phyloP scores from a whole-genome alignment of 1,140 invertebrate species.

The Heterodera carotae region DNA sequence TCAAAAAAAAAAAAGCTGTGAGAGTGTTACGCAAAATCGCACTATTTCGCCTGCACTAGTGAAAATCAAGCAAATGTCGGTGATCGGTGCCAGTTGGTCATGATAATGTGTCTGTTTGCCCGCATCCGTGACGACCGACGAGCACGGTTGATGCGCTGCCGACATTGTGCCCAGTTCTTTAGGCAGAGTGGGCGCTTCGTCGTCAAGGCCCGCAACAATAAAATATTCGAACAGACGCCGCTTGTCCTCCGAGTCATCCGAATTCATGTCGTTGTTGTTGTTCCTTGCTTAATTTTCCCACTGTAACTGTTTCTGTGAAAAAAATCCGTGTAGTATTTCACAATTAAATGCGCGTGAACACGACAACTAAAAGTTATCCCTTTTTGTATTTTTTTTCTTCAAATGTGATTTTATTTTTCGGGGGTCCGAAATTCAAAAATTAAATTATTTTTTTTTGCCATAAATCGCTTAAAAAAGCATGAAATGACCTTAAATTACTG shows the following conservation, averaged over 20 bases:
- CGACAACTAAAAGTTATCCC: too few species aligned
- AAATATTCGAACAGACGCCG: constrained; percentile 78
- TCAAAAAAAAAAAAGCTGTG: neutral
- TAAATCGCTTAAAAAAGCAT: too few species aligned
- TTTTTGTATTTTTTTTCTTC: too few species aligned
- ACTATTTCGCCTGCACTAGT: constrained; percentile 79
- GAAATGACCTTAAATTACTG: too few species aligned
- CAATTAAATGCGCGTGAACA: too few species aligned
- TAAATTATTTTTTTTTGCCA: too few species aligned
- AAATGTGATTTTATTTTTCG: too few species aligned
- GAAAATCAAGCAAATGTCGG: constrained; percentile 88
- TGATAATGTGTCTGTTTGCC: neutral
- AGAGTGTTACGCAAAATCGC: constrained; percentile 61
- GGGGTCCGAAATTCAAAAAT: too few species aligned
- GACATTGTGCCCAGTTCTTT: constrained; percentile 70
- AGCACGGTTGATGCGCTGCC: neutral
- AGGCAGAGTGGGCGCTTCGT: constrained; percentile 68
- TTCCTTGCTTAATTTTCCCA: too few species aligned
- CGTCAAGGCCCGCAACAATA: constrained; percentile 89
- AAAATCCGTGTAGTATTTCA: too few species aligned
- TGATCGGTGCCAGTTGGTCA: constrained; percentile 80
- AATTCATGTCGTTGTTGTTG: neutral
- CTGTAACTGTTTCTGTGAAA: too few species aligned
- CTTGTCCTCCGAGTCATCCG: constrained; percentile 15
- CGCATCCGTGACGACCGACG: neutral